Evolutionary conservation across 2,888 invertebrate species (phyloP), one percentile per base, ranked within the genome.

Genomic region (Andrena flavipes): DNA sequence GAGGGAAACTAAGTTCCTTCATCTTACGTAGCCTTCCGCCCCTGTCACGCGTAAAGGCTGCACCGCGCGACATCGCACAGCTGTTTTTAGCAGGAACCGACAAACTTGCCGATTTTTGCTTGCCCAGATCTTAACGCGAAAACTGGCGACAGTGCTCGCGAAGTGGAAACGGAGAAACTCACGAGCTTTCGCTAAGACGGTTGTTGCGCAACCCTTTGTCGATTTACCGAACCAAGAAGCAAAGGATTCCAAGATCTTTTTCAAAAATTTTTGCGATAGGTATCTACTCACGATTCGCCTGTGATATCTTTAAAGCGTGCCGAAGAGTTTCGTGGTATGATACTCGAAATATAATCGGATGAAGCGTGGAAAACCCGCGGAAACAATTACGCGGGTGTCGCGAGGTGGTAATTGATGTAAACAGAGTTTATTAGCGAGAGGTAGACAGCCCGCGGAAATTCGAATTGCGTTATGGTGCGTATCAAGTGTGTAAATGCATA

Each of bases 161-260:
- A 76, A 71, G 65, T 71, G 76, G 33, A 77, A 80, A 76, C 77
- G 51, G 29, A 65, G 76, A 67, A 49, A 30, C n/a, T 29, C 26
- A 16, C 30, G 29, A 35, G 42, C 60, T 63, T 69, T 54, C 35
- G 42, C 4, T 56, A 1, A 26, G 26, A 63, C 35, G 35, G 48
- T 69, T 76, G 23, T 76, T 70, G 62, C 64, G 75, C 49, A 71
- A 83, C 62, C 29, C 10, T 30, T n/a, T 42, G n/a, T 54, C 60
- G 33, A 80, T 69, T 69, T 64, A 48, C 72, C 48, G 69, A 54
- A 29, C 64, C 23, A 71, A 65, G 75, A 63, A 16, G 6, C 26
- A 35, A 16, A 8, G 26, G 7, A 30, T 33, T 20, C 16, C 26
- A n/a, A 56, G 13, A 23, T 10, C 1, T 23, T 23, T 56, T 13